phyloP scores from a whole-genome alignment of 2,888 invertebrate species.

The Beris chalybata region DNA sequence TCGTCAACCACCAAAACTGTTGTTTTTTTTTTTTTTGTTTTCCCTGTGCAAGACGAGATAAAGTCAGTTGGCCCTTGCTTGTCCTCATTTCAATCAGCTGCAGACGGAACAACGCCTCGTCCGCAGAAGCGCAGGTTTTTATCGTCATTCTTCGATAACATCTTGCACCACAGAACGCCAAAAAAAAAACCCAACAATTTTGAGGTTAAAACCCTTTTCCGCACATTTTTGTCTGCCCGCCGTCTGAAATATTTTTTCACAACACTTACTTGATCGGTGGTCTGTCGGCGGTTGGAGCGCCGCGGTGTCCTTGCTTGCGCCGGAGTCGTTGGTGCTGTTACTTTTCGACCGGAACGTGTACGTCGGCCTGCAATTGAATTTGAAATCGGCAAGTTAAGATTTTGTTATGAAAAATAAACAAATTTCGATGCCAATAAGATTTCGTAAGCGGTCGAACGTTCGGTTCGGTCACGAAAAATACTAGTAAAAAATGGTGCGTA shows the following conservation, averaged over 20 bases:
- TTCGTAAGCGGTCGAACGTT: too few relatives aligned
- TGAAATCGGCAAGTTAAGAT: slow-evolving; percentile 1
- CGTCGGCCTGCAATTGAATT: slow-evolving; percentile 57
- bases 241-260: slow-evolving; percentile 33
- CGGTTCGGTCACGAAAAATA: too few relatives aligned
- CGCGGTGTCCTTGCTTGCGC: slow-evolving; percentile 48
- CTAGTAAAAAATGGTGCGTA: too few relatives aligned
- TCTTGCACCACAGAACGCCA: background rate
- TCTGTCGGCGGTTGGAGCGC: slow-evolving; percentile 48
- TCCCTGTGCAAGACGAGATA: background rate
- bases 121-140: slow-evolving; percentile 47
- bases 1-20: too few relatives aligned
- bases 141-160: slow-evolving; percentile 45
- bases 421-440: too few relatives aligned
- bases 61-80: slow-evolving; percentile 57
- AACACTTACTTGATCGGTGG: slow-evolving; percentile 54
- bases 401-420: too few relatives aligned
- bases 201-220: slow-evolving; percentile 35
- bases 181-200: background rate
- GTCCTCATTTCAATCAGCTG: slow-evolving; percentile 52
- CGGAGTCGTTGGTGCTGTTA: slow-evolving; percentile 48
- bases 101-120: slow-evolving; percentile 59
- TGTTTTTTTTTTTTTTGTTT: too few relatives aligned
- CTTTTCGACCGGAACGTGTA: slow-evolving; percentile 61
- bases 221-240: slow-evolving; percentile 36